Base-by-base conservation (phyloP, 2,888 invertebrate species). In the Crematogaster levior region DNA sequence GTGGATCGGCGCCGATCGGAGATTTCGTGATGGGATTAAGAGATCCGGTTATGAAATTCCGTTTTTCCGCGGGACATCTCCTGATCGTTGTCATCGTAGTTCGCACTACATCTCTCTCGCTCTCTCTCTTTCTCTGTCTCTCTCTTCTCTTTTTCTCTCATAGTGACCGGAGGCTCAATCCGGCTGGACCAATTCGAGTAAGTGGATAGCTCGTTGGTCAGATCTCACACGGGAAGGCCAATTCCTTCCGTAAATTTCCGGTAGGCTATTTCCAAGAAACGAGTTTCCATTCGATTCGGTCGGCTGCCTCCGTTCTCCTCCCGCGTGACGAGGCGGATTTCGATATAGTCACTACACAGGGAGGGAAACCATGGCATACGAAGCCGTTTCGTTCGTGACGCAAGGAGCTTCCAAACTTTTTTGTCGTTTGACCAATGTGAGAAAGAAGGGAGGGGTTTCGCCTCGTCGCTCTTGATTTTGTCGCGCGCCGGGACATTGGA, bases 241-340 rank as follows among this genome's bases (percentile, higher is more conserved):
- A 91, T 91, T 91, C 89, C 91, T 90, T 88, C 51, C 72, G 89
- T 88, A 88, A 91, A 90, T 90, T 88, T 91, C 88, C 86, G 86
- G 87, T 87, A 88, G 91, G 88, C 88, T 87, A 91, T 90, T 86
- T 84, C 90, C 77, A 85, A 86, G 90, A 86, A 91, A 91, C 91
- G 91, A 91, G 87, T 86, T 90, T 90, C 88, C 87, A 91, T 91
- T 91, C 90, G 88, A 91, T 90, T 90, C 89, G 90, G 84, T 88
- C 82, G 80, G 84, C 72, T 81, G 86, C 83, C 82, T 81, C 84
- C 89, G 85, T 85, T 86, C 81, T 80, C 82, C 83, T 51, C 80
- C 81, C 79, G 53, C 80, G 63, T 56, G 84, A 84, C 85, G 84
- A 74, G 58, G 27, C 88, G 88, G 85, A 86, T 88, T 6, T 84